Evolutionary conservation across 2,888 invertebrate species (phyloP).

Genomic region (Ochropacha duplaris): DNA sequence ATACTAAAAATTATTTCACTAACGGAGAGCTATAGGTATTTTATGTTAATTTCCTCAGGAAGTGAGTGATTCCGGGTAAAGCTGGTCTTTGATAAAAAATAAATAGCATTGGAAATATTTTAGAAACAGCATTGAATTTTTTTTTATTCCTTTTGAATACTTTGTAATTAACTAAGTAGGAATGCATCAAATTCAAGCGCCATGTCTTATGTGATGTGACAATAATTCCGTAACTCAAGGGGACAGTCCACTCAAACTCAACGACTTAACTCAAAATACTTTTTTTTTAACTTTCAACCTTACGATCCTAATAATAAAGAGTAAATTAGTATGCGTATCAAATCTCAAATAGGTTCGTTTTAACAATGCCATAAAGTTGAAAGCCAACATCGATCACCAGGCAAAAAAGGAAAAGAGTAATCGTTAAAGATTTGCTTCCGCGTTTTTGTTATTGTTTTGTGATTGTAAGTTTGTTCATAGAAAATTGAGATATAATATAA

Average conservation of each 20-base stretch:
- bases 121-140: too few species aligned
- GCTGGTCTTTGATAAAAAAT: too few species aligned
- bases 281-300: neutral
- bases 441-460: neutral
- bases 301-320: neutral
- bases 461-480: neutral
- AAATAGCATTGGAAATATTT: too few species aligned
- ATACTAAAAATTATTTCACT: too few species aligned
- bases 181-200: neutral
- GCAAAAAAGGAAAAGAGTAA: neutral
- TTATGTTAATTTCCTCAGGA: too few species aligned
- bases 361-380: conserved; percentile 8
- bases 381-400: conserved; percentile 14
- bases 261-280: neutral
- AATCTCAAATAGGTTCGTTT: neutral
- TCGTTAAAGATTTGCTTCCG: conserved; percentile 1
- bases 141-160: neutral
- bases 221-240: conserved; percentile 6
- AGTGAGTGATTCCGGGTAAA: too few species aligned
- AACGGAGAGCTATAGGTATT: too few species aligned
- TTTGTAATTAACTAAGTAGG: neutral
- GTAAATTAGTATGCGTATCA: neutral
- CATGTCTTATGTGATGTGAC: conserved; percentile 10
- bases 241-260: neutral
- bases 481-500: neutral